Base-by-base conservation (phyloP, 1,140 invertebrate genomes). In the Drosophila nasuta region DNA sequence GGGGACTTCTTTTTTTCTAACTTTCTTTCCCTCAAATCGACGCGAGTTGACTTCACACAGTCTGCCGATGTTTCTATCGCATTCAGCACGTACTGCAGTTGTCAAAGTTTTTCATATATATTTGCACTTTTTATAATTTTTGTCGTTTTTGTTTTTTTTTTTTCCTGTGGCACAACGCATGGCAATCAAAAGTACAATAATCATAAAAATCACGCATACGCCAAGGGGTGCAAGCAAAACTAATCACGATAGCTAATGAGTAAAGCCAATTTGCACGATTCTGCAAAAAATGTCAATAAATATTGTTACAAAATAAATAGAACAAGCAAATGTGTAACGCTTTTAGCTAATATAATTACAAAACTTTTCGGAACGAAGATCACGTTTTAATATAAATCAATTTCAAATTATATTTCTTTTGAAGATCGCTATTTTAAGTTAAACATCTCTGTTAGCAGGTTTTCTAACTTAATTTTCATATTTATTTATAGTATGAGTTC, bases 11-110 rank as follows among this genome's bases (percentile, higher is more conserved):
- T 75, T 75, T 63, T 75, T 63, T 69, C 43, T 13, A 59, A 66
- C 20, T 13, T 8, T 33, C 2, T 38, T 7, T 1, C 41, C n/a
- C n/a, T 43, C 41, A n/a, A 41, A 41, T 41, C 38, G 5, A 17
- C 52, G 13, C 7, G 33, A 20, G 17, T 41, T 33, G 35, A 25
- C 15, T 48, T 8, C 2, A 5, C 5, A 33, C n/a, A 30, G 46
- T 1, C 13, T 35, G 45, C 10, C 28, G n/a, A 54, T 49, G 30
- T 25, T 41, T 41, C 49, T 38, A 60, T 30, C 4, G 28, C 25
- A 6, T 45, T 73, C 52, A 82, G 83, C 83, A 88, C 82, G 82
- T 86, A 77, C 83, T 77, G 77, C 79, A 65, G 57, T 69, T 73
- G 70, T 43, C n/a, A 68, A 82, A 88, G 78, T 74, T 82, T 77